A percentile compares a stretch with the other conserved stretches of the same genome.
Conservation (phyloP, 2,797 vertebrate genomes). For the Artibeus jamaicensis region DNA sequence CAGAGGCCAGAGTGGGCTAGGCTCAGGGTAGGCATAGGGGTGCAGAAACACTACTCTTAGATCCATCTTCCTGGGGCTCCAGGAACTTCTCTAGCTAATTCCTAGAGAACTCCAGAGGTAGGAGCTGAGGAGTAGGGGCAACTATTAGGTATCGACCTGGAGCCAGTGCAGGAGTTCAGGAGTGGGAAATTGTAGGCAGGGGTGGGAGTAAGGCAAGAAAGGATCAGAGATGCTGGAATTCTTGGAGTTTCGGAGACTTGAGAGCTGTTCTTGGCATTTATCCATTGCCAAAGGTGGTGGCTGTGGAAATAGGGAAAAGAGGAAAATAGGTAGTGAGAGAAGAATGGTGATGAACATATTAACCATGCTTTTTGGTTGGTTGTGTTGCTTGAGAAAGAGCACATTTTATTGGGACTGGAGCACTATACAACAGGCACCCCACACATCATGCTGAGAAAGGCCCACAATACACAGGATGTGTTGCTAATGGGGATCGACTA, state of each 20-base stretch:
- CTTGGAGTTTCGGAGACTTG: not conserved
- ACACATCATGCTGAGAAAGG: not conserved
- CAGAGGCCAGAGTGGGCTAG: not conserved
- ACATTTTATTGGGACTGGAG: not conserved
- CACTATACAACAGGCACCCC: not conserved
- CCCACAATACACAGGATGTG: not conserved
- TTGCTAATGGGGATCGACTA: not conserved
- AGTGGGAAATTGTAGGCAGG: not conserved
- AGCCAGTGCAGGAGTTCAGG: not conserved
- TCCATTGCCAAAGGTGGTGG: not conserved
- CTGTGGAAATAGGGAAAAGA: not conserved
- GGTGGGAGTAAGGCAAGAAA: not conserved
- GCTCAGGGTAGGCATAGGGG: not conserved
- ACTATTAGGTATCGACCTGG: not conserved
- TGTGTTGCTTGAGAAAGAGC: not conserved
- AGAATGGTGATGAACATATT: not conserved
- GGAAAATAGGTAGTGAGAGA: not conserved
- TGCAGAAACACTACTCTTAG: not conserved
- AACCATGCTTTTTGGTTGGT: not conserved
- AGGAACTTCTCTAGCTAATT: no score
- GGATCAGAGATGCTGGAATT: not conserved
- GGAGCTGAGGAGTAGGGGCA: not conserved
- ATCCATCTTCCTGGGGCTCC: not conserved
- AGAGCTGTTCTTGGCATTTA: not conserved
- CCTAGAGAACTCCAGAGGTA: not conserved